Percentiles rank a stretch among this genome's conserved stretches.
Evolutionary conservation across 2,113 vertebrate species (phyloP).

Genomic region (Chlamydotis undulata): DNA sequence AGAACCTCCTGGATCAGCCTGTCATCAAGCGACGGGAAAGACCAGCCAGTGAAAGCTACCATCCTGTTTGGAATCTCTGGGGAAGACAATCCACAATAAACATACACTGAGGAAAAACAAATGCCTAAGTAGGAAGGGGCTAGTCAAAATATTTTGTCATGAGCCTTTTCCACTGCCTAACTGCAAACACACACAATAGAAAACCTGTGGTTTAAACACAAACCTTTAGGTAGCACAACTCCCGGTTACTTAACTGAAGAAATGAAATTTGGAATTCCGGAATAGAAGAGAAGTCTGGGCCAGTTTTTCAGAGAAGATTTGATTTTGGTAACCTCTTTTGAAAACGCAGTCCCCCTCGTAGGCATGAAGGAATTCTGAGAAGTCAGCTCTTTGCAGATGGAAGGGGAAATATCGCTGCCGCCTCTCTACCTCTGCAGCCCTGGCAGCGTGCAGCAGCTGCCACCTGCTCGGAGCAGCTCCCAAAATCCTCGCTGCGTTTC

Average conservation of each 20-base stretch:
- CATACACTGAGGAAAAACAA: slow-evolving; percentile 5
- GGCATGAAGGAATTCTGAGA: background rate
- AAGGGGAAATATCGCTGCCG: background rate
- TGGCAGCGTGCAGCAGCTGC: background rate
- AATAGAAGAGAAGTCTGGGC: background rate
- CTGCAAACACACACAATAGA: background rate
- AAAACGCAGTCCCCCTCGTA: background rate
- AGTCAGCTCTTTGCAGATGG: accelerated
- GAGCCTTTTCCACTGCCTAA: background rate
- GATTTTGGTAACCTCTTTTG: background rate
- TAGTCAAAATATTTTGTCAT: slow-evolving; percentile 49
- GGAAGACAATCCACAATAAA: slow-evolving; percentile 12
- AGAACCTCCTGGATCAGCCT: background rate
- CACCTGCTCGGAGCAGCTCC: background rate
- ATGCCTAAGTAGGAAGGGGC: slow-evolving; percentile 5
- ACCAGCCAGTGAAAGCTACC: background rate
- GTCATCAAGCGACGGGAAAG: background rate
- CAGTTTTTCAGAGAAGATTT: background rate
- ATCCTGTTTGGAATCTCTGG: background rate
- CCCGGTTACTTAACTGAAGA: background rate
- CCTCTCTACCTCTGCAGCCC: background rate
- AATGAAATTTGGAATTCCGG: background rate
- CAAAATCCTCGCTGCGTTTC: background rate
- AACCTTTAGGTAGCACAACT: background rate
- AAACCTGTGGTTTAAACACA: background rate